A percentile compares a stretch with the other conserved stretches of the same genome.
phyloP scores from a whole-genome alignment of 2,797 vertebrate genomes.

The Potorous gilbertii region DNA sequence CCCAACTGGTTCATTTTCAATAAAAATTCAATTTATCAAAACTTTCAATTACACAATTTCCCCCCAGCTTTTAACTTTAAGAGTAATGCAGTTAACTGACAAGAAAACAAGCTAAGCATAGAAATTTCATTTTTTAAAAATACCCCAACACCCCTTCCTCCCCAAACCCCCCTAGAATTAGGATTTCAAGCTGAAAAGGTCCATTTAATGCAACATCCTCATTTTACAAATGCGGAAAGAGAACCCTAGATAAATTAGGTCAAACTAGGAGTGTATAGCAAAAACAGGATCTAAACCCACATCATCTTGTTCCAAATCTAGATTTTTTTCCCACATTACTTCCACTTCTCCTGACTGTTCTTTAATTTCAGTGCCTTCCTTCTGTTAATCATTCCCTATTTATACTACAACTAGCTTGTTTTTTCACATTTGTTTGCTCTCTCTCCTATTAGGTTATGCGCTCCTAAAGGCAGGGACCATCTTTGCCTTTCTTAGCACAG shows the following conservation, averaged over 20 bases:
- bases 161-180: neutral
- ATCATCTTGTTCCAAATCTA: neutral
- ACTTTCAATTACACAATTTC: slow-evolving; percentile 58
- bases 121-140: slow-evolving; percentile 1
- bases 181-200: neutral
- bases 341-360: neutral
- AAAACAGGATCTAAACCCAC: neutral
- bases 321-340: neutral
- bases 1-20: slow-evolving; percentile 60
- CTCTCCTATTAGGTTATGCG: neutral
- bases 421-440: neutral
- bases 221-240: neutral
- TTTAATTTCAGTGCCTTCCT: neutral
- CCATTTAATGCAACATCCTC: neutral
- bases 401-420: neutral
- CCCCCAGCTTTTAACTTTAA: slow-evolving; percentile 60
- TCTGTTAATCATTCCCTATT: neutral
- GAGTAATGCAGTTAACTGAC: slow-evolving; percentile 21
- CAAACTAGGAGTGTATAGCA: neutral
- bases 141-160: neutral
- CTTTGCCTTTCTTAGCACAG: neutral
- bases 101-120: slow-evolving; percentile 45
- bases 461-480: neutral
- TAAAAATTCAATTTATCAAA: slow-evolving; percentile 58
- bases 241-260: neutral